Evolutionary conservation across 2,888 invertebrate species (phyloP).

Genomic region (Rhagonycha fulva): DNA sequence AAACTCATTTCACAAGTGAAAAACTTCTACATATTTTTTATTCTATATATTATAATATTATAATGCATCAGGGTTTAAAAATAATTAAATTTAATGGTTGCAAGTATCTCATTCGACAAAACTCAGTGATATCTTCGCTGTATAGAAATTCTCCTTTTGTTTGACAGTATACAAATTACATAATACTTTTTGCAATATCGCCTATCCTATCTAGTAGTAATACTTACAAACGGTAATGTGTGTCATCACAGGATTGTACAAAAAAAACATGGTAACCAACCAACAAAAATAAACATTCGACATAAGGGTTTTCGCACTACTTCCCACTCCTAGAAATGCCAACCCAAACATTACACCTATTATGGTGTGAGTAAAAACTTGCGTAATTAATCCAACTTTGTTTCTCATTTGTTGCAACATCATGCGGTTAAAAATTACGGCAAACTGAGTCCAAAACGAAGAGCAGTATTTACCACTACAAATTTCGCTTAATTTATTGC

Average conservation of each 20-base stretch:
- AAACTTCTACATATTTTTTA: too few relatives aligned
- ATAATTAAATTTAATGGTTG: too few relatives aligned
- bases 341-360: slow-evolving; percentile 61
- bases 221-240: slow-evolving; percentile 65
- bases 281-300: slow-evolving; percentile 67
- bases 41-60: too few relatives aligned
- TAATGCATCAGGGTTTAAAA: too few relatives aligned
- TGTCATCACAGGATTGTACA: slow-evolving; percentile 68
- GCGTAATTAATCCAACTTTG: slow-evolving; percentile 59
- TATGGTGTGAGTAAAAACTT: slow-evolving; percentile 60
- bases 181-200: too few relatives aligned
- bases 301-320: slow-evolving; percentile 60
- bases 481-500: not conserved
- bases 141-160: too few relatives aligned
- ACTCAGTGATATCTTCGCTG: too few relatives aligned
- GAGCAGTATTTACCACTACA: not conserved
- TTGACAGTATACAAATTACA: too few relatives aligned
- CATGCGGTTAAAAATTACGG: slow-evolving; percentile 60
- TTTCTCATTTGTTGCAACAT: slow-evolving; percentile 61
- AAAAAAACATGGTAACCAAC: slow-evolving; percentile 63
- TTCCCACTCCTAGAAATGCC: slow-evolving; percentile 63
- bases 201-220: too few relatives aligned
- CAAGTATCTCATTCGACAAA: too few relatives aligned
- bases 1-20: too few relatives aligned
- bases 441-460: slow-evolving; percentile 60